phyloP scores from a whole-genome alignment of 2,797 vertebrate genomes.

The Cichlasoma orientale region DNA sequence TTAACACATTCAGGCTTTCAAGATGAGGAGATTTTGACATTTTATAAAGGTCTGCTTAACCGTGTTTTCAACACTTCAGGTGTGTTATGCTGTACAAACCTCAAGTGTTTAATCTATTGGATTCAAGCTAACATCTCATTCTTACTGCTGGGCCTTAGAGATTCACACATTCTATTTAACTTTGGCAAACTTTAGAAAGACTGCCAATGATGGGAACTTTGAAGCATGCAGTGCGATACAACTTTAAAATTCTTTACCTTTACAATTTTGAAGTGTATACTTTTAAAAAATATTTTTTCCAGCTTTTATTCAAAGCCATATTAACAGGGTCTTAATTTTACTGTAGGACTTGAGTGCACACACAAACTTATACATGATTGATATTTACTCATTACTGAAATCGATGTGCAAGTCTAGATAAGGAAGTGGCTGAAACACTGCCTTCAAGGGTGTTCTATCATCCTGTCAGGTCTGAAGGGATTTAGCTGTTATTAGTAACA shows the following conservation, averaged over 20 bases:
- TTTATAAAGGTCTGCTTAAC: not conserved
- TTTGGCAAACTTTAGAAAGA: conserved; percentile 1
- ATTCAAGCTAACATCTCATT: conserved; percentile 18
- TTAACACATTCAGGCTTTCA: not conserved
- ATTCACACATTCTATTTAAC: conserved; percentile 3
- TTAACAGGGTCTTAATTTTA: not conserved
- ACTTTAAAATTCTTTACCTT: not conserved
- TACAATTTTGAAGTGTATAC: not conserved
- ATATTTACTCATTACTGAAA: conserved; percentile 22
- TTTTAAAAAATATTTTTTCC: not conserved
- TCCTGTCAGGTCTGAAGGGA: conserved; percentile 34
- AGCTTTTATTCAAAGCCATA: not conserved
- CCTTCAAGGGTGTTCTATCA: conserved; percentile 44
- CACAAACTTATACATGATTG: conserved; percentile 19
- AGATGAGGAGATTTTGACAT: not conserved
- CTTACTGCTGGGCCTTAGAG: not conserved
- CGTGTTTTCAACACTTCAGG: conserved; percentile 1
- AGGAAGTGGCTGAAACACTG: conserved; percentile 2
- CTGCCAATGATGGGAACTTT: conserved; percentile 1
- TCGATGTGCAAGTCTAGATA: conserved; percentile 27
- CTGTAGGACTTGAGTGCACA: not conserved
- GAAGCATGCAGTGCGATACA: not conserved
- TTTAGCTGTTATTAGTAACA: conserved; percentile 31
- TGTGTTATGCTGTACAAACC: not conserved
- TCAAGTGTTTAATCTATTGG: not conserved